Evolutionary conservation across 2,888 invertebrate species (phyloP), one percentile per base, ranked within the genome.

Genomic region (Morinoia aosen): DNA sequence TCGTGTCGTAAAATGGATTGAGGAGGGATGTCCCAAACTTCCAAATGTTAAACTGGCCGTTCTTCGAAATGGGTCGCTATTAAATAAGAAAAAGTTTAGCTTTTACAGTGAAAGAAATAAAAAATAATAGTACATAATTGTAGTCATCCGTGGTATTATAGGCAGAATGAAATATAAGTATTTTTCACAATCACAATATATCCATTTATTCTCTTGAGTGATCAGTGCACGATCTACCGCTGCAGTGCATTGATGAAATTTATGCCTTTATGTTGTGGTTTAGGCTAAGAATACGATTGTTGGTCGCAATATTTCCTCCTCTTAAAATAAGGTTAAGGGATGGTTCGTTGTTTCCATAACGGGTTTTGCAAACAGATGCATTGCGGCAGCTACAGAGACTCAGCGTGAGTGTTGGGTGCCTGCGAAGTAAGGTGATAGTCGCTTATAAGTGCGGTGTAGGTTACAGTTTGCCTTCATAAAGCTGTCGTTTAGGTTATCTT

Each of bases 401-500:
- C 93, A n/a, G 10, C 93, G 57, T 57, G 93, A 58, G 58, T 57
- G 93, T 57, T 93, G 93, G 93, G 57, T 57, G 57, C 57, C 57
- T 12, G 93, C 57, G 56, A 10, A 56, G 57, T n/a, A n/a, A 39
- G 93, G 48, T 93, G 93, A 93, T 93, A 93, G 93, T 93, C 58
- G 57, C 93, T 57, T 57, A 25, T 93, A 93, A 93, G 93, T 93
- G 57, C 57, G n/a, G 93, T 93, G 93, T 93, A 93, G 93, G 93
- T 93, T 93, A 93, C 93, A 93, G 56, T 93, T 93, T 93, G 57
- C 56, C 93, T 93, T 93, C 93, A 93, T 93, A 93, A 93, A 93
- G 57, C 93, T 93, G 93, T 93, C 93, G 93, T 93, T 93, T 93
- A 93, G 58, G 93, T 93, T 93, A 93, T 93, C 93, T 56, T 93